phyloP scores from a whole-genome alignment of 2,113 vertebrate species.

The Pteropus alecto region DNA sequence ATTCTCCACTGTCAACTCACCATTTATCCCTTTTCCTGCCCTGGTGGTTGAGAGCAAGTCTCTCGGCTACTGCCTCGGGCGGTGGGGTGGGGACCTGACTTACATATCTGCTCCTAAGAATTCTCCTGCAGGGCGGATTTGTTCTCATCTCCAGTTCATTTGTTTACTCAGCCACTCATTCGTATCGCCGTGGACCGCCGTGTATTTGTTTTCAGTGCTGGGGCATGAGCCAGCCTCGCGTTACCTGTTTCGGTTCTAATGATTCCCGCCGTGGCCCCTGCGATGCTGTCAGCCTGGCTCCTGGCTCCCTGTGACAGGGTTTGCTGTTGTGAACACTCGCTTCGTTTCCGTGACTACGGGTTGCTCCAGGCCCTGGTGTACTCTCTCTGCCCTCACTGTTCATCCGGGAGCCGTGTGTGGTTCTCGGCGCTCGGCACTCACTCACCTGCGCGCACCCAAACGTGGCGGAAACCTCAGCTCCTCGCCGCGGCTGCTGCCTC shows the following conservation, averaged over 20 bases:
- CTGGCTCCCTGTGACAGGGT: neutral
- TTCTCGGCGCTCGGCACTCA: accelerated
- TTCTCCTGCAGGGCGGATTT: neutral
- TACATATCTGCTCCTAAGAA: neutral
- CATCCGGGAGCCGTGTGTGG: neutral
- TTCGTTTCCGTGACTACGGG: neutral
- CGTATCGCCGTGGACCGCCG: neutral
- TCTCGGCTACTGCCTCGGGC: neutral
- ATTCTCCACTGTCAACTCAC: neutral
- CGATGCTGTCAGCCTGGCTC: neutral
- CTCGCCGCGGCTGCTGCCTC: no score
- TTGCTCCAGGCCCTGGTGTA: neutral
- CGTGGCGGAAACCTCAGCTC: neutral
- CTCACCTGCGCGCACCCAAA: no score
- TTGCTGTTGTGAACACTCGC: neutral
- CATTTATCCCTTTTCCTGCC: no score
- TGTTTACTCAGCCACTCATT: neutral
- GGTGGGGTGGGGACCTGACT: neutral
- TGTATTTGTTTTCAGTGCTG: neutral
- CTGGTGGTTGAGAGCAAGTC: neutral
- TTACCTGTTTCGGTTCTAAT: neutral
- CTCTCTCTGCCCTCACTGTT: neutral
- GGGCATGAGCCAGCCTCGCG: accelerated
- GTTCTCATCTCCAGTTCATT: neutral
- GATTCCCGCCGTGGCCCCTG: neutral